phyloP scores from a whole-genome alignment of 2,888 invertebrate species.

The Scaptomyza parva region DNA sequence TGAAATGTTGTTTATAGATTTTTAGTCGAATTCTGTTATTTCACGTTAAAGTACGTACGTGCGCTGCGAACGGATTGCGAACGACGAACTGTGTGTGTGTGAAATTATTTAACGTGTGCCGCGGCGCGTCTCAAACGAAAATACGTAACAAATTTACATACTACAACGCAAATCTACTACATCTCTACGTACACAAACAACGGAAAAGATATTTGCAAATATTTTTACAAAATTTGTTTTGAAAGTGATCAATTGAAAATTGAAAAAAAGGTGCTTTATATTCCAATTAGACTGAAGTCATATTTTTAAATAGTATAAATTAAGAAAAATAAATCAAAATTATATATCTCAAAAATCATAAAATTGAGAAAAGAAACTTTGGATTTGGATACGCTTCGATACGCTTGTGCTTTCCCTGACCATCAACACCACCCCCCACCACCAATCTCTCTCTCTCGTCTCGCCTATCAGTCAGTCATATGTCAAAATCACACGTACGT shows the following conservation, averaged over 20 bases:
- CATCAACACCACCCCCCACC: slow-evolving; percentile 1
- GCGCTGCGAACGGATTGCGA: slow-evolving; percentile 76
- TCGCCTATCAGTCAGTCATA: neutral
- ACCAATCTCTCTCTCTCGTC: too few species aligned
- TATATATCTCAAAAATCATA: slow-evolving; percentile 21
- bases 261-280: slow-evolving; percentile 47
- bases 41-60: slow-evolving; percentile 83
- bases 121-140: slow-evolving; percentile 65
- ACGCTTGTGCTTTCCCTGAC: slow-evolving; percentile 7
- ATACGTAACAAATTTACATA: slow-evolving; percentile 55
- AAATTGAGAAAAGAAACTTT: slow-evolving; percentile 16
- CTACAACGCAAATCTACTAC: slow-evolving; percentile 3
- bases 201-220: slow-evolving; percentile 1
- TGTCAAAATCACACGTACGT: slow-evolving; percentile 67
- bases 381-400: slow-evolving; percentile 9
- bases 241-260: slow-evolving; percentile 37
- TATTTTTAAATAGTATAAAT: slow-evolving; percentile 1
- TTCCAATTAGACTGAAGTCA: slow-evolving; percentile 52
- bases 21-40: slow-evolving; percentile 84
- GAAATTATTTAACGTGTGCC: slow-evolving; percentile 59
- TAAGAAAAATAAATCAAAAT: slow-evolving; percentile 17
- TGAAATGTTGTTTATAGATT: slow-evolving; percentile 81
- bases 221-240: slow-evolving; percentile 8
- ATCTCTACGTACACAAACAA: neutral
- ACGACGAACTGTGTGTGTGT: slow-evolving; percentile 67